These are phyloP conservation scores for Sebastes flavidus DNA, from an alignment of 2,797 vertebrate genomes.

Conservation along the genomic window DNA sequence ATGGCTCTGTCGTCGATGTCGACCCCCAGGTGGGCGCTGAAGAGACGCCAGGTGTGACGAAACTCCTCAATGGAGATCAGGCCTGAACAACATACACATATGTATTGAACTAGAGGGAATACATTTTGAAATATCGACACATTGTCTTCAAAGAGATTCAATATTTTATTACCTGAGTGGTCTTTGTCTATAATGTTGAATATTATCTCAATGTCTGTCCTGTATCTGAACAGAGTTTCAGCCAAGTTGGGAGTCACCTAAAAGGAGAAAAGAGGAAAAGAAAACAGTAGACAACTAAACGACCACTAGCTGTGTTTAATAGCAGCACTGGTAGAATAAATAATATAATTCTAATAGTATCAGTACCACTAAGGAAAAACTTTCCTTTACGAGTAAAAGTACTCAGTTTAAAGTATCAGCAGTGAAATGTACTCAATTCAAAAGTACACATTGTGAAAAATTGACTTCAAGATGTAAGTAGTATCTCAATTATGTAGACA, in stretches of 20 bases:
- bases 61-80: constrained; percentile 96
- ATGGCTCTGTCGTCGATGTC: constrained; percentile 82
- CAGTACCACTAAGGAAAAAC: not conserved
- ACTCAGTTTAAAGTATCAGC: not conserved
- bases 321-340: not conserved
- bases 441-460: not conserved
- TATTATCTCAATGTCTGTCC: constrained; percentile 92
- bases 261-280: not conserved
- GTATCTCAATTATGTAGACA: not conserved
- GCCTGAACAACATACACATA: constrained; percentile 74
- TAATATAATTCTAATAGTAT: not conserved
- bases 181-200: constrained; percentile 97
- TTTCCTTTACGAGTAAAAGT: not conserved
- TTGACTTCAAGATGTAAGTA: not conserved
- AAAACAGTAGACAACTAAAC: not conserved
- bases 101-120: not conserved
- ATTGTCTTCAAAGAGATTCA: not conserved
- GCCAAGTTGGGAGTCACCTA: constrained; percentile 89
- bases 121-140: not conserved
- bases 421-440: not conserved
- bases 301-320: not conserved
- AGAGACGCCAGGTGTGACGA: constrained; percentile 92
- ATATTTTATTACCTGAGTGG: constrained; percentile 86
- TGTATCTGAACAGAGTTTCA: constrained; percentile 93
- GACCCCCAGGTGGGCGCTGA: constrained; percentile 88